phyloP scores from a whole-genome alignment of 2,113 vertebrate genomes.

The Boulengeromyrus knoepffleri region DNA sequence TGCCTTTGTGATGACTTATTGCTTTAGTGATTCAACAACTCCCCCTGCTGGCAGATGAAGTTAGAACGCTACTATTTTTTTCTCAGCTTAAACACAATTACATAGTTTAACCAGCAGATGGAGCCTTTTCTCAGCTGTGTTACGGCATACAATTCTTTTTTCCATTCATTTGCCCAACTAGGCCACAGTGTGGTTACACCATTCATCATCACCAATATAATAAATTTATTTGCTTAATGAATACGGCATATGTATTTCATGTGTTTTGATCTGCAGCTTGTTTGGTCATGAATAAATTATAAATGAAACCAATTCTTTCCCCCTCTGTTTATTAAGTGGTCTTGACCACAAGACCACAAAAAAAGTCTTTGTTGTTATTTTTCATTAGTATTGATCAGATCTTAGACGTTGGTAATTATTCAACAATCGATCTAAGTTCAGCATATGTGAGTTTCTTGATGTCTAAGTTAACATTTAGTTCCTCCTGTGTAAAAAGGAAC shows the following conservation, averaged over 20 bases:
- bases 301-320: not conserved
- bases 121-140: not conserved
- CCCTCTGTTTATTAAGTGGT: not conserved
- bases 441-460: not conserved
- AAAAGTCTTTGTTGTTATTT: not conserved
- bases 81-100: not conserved
- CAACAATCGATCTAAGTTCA: not conserved
- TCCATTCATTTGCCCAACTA: not conserved
- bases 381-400: not conserved
- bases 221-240: not conserved
- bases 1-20: constrained; percentile 2
- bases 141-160: not conserved
- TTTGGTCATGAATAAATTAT: not conserved
- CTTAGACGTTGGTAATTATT: not conserved
- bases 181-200: not conserved
- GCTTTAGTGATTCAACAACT: not conserved
- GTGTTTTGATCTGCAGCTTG: not conserved
- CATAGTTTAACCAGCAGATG: not conserved
- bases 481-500: not conserved
- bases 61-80: not conserved
- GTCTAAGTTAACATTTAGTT: not conserved
- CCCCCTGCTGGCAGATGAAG: not conserved
- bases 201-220: not conserved
- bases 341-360: not conserved
- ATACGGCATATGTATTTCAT: not conserved